Evolutionary conservation across 2,888 invertebrate species (phyloP).

Genomic region (Tiliacea aurago): DNA sequence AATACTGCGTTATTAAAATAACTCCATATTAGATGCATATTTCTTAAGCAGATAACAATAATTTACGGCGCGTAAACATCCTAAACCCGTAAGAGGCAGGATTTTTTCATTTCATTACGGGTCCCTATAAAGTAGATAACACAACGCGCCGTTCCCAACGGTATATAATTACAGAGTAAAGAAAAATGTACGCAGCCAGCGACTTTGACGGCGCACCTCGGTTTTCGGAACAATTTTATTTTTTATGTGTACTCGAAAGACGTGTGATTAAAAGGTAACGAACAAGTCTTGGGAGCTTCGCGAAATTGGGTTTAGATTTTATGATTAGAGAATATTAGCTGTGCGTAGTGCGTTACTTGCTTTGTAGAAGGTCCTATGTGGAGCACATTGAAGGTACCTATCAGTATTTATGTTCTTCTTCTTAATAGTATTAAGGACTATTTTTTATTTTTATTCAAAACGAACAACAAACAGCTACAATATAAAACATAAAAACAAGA

Average conservation of each 20-base stretch:
- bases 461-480: too few species aligned
- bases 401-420: background rate
- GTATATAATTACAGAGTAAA: conserved; percentile 67
- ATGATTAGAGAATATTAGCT: conserved; percentile 41
- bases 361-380: background rate
- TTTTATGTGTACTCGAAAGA: conserved; percentile 56
- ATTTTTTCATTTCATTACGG: conserved; percentile 70
- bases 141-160: conserved; percentile 59
- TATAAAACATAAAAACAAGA: too few species aligned
- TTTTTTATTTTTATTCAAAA: too few species aligned
- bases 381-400: background rate
- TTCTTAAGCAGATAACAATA: conserved; percentile 66
- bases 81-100: conserved; percentile 64
- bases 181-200: conserved; percentile 61
- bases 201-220: conserved; percentile 56
- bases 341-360: background rate
- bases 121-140: conserved; percentile 68
- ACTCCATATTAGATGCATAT: conserved; percentile 67
- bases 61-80: conserved; percentile 66
- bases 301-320: conserved; percentile 55
- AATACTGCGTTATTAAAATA: conserved; percentile 60
- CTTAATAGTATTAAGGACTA: too few species aligned
- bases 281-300: conserved; percentile 48
- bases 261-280: conserved; percentile 58
- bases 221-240: conserved; percentile 57